Base-by-base conservation (phyloP, 2,113 vertebrate species). In the Halichoeres trimaculatus region DNA sequence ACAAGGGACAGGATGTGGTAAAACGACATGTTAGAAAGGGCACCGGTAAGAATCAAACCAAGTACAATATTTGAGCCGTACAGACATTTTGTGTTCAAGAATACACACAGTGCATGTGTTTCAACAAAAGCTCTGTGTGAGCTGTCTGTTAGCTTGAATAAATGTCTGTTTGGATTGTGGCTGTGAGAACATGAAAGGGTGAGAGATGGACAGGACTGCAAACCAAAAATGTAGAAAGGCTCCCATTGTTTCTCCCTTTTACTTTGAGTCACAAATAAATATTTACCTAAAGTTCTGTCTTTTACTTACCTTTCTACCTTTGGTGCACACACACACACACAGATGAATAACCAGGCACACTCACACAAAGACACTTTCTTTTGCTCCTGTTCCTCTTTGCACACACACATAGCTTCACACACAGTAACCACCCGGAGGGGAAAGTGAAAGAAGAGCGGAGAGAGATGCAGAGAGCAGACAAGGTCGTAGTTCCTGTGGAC, bases 401-500 rank as follows among this genome's bases (percentile, higher is more conserved):
- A 51, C 70, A 78, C 70, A 78, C 74, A 74, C 55, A 53, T 7
- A 17, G 53, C 19, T 58, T 30, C 69, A 59, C 57, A 61, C 56
- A 52, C 69, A 11, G 70, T 69, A 62, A 65, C 63, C 77, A 67
- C 83, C 87, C 87, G 72, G 87, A 89, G 86, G 91, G 81, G 82
- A 86, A 68, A 62, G 80, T 63, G 74, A 70, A 68, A 70, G 80
- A 72, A 48, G 78, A 83, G 77, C 70, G 74, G 41, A 75, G 70
- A 83, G 80, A 83, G 80, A 61, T 64, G 73, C 81, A 81, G 80
- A 76, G 80, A 85, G 78, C 83, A 84, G 85, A 88, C 84, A 76
- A 88, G 87, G 88, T 85, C 77, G 38, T 66, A 56, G 79, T 80
- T 91, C 83, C 83, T 76, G 86, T 86, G 74, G 87, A 84, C 84